phyloP scores from a whole-genome alignment of 2,113 vertebrate genomes.

The Coracopsis vasa region DNA sequence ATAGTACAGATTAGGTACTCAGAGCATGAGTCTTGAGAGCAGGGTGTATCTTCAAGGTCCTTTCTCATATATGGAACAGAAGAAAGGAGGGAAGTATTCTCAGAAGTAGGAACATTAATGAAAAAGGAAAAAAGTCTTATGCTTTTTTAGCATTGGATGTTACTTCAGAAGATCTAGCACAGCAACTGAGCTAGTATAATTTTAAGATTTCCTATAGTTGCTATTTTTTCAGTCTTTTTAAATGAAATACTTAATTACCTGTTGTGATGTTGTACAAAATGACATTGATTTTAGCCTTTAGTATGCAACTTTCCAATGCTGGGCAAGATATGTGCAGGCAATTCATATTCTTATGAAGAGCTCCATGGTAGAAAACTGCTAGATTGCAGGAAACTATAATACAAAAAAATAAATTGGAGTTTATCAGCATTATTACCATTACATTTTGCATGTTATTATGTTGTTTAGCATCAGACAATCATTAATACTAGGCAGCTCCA shows the following conservation, averaged over 20 bases:
- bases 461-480: not conserved
- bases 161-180: not conserved
- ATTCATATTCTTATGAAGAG: constrained; percentile 76
- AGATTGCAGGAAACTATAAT: constrained; percentile 88
- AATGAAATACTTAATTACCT: constrained; percentile 67
- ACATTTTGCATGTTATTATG: not conserved
- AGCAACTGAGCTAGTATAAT: not conserved
- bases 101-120: not conserved
- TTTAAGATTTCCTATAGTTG: not conserved
- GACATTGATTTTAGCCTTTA: constrained; percentile 77
- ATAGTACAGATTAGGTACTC: not conserved
- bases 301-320: constrained; percentile 85
- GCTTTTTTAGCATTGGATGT: not conserved
- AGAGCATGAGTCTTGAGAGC: not conserved
- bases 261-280: constrained; percentile 89
- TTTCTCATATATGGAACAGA: not conserved
- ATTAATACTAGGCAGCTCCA: not conserved
- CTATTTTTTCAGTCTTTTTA: not conserved
- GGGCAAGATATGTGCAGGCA: constrained; percentile 92
- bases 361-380: constrained; percentile 88
- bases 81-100: not conserved
- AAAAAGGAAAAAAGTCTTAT: not conserved
- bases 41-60: not conserved
- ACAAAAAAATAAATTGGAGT: not conserved
- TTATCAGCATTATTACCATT: not conserved